Base-by-base conservation (phyloP, 37 sponge, comb jelly and placozoan species). In the Lycopodina hypogea region DNA sequence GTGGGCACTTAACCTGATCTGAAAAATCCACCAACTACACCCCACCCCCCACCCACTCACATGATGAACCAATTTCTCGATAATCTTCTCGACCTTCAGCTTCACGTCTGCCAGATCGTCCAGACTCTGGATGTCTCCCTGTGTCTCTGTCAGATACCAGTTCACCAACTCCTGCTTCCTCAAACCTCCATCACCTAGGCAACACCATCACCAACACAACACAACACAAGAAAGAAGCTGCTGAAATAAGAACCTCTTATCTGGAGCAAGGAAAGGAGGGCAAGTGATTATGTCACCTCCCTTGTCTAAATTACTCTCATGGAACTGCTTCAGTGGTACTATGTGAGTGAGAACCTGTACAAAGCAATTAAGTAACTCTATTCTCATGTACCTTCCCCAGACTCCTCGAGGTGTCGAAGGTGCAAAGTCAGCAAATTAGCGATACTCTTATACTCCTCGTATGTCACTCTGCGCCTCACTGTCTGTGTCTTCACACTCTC, bases 71-170 rank as follows among this genome's bases (percentile, higher is more conserved):
- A 98, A 89, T 1, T 96, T 72, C 9, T 95, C 96, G 38, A 98
- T 91, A 36, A 98, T 92, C 70, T 85, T 90, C 52, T 95, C 99
- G 58, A 93, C 89, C n/a, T 95, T 40, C 26, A 78, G 33, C 79
- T 90, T 98, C 82, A 78, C 90, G 60, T 89, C 90, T 14, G 78
- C 66, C 56, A 98, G 72, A 39, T 95, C 86, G 33, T 95, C 86
- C 39, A 91, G 61, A 15, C 72, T 86, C 48, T 93, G 94, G 15
- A 98, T 93, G 29, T 98, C 96, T 32, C 68, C 88, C 68, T 95
- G 96, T 0, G 87, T 78, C 74, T 93, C 94, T 41, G 74, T 66
- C 45, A 98, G 73, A 74, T 98, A 98, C 99, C 99, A 98, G 86
- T 93, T 87, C 23, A 95, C 90, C 69, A 98, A 68, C 22, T 88